Evolutionary conservation across 2,113 vertebrate genomes (phyloP), one percentile per base, ranked within the genome.

Genomic region (Bambusicola thoracicus): DNA sequence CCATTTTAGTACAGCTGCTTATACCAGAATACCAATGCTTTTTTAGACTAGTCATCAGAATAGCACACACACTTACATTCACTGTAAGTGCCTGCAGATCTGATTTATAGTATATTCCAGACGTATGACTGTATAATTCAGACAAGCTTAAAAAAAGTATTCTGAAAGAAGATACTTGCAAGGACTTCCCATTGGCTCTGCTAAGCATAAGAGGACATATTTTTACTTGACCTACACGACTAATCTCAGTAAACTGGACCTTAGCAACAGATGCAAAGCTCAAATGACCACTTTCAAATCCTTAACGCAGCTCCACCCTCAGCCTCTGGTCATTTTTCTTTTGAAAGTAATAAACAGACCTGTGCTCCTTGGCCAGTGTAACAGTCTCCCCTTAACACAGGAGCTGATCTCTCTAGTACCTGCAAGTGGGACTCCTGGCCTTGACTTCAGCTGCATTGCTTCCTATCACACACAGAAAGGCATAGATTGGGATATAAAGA

Each of bases 201-300:
- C 75, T 56, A 30, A 93, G 51, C 22, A 8, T 44, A 62, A 89
- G 80, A 66, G 69, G 81, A 81, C 79, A 70, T 9, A 27, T 82
- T 93, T 94, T 94, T 74, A 85, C 40, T 80, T 94, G 87, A 96
- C 81, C 91, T 87, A 74, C 72, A 17, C 79, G 24, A 85, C 87
- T 81, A 87, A 93, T 90, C 75, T 85, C 87, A 74, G 81, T 61
- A 92, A 76, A n/a, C 0, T 74, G 44, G 81, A 4, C 87, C 32
- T 87, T 67, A 74, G 87, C 49, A 91, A 58, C 87, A 95, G 85
- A 94, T 89, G 62, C 53, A 89, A 87, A 96, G 74, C 46, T 93
- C 95, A 94, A 87, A 94, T 80, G 34, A 92, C 81, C 29, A 74
- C 78, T 74, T 94, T 12, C 53, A 93, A 86, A 82, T 70, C 59